A percentile compares a stretch with the other conserved stretches of the same genome.
These are phyloP conservation scores for Edolisoma coerulescens DNA, from an alignment of 2,113 vertebrate genomes.

Conservation along the genomic window DNA sequence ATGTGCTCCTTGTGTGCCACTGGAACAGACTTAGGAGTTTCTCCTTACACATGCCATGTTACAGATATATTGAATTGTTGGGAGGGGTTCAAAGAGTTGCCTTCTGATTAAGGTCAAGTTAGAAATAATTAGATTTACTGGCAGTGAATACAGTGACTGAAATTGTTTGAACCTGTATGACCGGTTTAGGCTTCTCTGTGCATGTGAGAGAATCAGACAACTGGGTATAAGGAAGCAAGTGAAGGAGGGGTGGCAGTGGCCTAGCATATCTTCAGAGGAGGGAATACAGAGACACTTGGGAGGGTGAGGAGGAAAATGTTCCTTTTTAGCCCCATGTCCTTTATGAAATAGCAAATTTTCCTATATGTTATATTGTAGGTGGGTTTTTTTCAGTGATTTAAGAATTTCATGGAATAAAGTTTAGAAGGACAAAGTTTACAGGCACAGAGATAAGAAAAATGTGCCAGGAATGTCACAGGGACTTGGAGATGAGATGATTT, in stretches of 20 bases:
- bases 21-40: background rate
- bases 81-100: background rate
- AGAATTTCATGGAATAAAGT: background rate
- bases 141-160: background rate
- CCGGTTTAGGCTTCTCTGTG: slow-evolving; percentile 13
- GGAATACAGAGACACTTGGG: background rate
- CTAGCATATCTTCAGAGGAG: background rate
- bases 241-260: background rate
- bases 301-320: background rate
- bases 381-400: background rate
- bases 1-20: background rate
- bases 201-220: background rate
- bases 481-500: background rate
- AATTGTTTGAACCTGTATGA: slow-evolving; percentile 11
- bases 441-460: background rate
- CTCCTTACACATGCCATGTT: background rate
- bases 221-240: slow-evolving; percentile 19
- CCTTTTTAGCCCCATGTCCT: background rate
- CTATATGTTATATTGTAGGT: background rate
- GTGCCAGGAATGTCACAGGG: background rate
- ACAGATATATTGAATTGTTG: background rate
- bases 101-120: background rate
- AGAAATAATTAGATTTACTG: background rate
- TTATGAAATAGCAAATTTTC: background rate
- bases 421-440: background rate